phyloP scores from a whole-genome alignment of 30 jellyfish, hydroid and myxozoan species.

The Turritopsis dohrnii region DNA sequence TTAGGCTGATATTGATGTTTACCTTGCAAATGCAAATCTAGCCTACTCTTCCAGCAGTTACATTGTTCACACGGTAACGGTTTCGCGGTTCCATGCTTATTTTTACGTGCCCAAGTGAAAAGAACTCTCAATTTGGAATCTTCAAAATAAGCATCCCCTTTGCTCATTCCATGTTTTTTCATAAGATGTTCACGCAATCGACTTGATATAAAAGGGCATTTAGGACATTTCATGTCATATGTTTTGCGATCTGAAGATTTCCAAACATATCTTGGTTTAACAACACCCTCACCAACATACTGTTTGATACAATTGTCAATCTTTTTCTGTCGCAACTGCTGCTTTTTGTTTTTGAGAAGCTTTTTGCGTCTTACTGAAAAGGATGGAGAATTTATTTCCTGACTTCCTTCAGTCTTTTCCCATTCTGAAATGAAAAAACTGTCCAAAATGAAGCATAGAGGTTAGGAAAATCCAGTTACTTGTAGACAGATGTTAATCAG shows the following conservation, averaged over 20 bases:
- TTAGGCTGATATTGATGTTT: no score
- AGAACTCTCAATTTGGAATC: constrained; percentile 10
- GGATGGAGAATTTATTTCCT: no score
- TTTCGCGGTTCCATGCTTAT: constrained; percentile 11
- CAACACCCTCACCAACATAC: constrained; percentile 18
- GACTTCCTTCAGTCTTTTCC: background rate
- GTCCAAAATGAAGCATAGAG: no score
- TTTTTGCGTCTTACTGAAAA: background rate
- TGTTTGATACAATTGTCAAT: background rate
- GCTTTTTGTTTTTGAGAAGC: background rate
- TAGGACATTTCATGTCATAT: constrained; percentile 9
- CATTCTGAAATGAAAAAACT: no score
- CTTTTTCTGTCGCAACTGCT: background rate
- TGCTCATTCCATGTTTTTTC: background rate
- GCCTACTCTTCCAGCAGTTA: background rate
- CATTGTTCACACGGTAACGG: constrained; percentile 24
- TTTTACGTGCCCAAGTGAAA: background rate
- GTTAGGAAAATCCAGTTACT: no score
- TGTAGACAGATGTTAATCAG: no score
- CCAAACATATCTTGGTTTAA: background rate
- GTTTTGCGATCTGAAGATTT: background rate
- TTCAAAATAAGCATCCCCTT: constrained; percentile 3
- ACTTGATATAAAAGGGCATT: background rate
- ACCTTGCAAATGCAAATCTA: background rate
- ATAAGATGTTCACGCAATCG: background rate